phyloP scores from a whole-genome alignment of 2,888 invertebrate species.

The Athrips mouffetella region DNA sequence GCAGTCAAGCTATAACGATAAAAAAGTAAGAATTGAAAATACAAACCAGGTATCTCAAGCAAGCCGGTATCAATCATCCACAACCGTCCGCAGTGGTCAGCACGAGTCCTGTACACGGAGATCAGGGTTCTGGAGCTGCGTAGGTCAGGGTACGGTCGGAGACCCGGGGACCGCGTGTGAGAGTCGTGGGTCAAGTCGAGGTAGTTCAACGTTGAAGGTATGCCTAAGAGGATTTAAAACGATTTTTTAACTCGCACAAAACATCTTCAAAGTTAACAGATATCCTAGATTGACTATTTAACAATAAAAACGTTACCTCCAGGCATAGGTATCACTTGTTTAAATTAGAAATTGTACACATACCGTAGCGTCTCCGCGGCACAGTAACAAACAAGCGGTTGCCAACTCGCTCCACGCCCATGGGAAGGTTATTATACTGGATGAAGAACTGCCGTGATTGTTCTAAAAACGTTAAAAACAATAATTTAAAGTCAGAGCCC shows the following conservation, averaged over 20 bases:
- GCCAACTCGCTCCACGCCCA: conserved; percentile 81
- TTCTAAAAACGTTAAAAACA: conserved; percentile 30
- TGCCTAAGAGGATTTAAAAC: conserved; percentile 72
- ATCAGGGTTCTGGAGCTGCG: conserved; percentile 56
- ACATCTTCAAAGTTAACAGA: no score
- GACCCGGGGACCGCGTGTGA: conserved; percentile 45
- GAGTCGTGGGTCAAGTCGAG: conserved; percentile 49
- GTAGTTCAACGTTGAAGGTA: conserved; percentile 81
- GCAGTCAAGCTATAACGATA: no score
- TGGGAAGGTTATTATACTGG: conserved; percentile 83
- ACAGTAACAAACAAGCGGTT: conserved; percentile 84
- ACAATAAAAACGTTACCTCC: no score
- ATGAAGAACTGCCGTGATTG: conserved; percentile 49
- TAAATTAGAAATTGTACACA: no score
- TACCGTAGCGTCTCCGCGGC: conserved; percentile 82
- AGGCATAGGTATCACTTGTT: no score
- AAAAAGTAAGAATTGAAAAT: no score
- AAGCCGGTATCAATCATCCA: conserved; percentile 90
- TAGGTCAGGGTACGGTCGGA: conserved; percentile 59
- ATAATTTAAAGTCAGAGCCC: not conserved
- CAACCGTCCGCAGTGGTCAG: conserved; percentile 84
- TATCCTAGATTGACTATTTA: no score
- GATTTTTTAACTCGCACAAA: no score
- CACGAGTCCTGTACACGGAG: conserved; percentile 84
- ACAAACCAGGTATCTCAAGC: conserved; percentile 82